phyloP scores from a whole-genome alignment of 1,140 invertebrate species.

The Diorhabda elongata region DNA sequence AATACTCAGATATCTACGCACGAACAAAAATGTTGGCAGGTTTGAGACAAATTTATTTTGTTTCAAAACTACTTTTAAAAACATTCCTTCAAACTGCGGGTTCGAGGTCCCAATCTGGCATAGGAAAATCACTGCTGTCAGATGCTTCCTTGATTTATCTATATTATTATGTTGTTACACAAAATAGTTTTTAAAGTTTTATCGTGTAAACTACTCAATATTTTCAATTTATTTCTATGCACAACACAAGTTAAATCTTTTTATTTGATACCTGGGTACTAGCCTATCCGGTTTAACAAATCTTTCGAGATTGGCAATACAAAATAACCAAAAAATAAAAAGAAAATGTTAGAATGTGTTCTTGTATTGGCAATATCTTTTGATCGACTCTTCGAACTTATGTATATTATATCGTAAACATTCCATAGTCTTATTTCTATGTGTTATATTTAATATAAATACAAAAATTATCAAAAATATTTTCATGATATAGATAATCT shows the following conservation, averaged over 20 bases:
- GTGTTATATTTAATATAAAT: slow-evolving; percentile 14
- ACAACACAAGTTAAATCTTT: background rate
- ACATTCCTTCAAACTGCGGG: no score
- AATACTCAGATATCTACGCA: no score
- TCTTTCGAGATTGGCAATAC: background rate
- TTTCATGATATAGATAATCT: slow-evolving; percentile 39
- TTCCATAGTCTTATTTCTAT: slow-evolving; percentile 37
- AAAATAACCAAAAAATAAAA: background rate
- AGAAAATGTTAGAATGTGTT: background rate
- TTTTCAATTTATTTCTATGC: no score
- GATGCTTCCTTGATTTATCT: no score
- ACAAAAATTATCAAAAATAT: slow-evolving; percentile 39
- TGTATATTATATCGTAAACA: slow-evolving; percentile 25
- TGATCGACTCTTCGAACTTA: slow-evolving; percentile 13
- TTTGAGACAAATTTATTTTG: no score
- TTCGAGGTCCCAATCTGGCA: no score
- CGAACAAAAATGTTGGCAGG: no score
- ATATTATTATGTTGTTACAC: no score
- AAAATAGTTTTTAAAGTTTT: no score
- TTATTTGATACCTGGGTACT: background rate
- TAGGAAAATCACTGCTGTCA: no score
- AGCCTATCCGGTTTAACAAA: background rate
- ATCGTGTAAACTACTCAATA: no score
- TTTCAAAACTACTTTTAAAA: no score
- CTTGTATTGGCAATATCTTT: background rate